These are phyloP conservation scores for Adelges cooleyi DNA, from an alignment of 1,140 invertebrate genomes.

Conservation along the genomic window DNA sequence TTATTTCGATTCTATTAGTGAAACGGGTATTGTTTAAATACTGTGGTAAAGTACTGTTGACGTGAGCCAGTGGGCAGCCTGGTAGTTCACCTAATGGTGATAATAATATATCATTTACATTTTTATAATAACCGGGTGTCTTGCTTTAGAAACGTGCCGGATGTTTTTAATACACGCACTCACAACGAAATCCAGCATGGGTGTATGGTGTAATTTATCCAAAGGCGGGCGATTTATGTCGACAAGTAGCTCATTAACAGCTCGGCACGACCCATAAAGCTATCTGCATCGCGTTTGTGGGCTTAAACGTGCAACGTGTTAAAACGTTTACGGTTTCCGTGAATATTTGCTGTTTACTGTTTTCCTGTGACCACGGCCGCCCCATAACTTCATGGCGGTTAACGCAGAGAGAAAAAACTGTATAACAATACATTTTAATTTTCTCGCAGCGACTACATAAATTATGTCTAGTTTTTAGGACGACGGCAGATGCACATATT, in stretches of 20 bases:
- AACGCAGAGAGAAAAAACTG: no score
- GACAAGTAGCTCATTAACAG: conserved; percentile 19
- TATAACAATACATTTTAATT: no score
- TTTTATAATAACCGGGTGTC: not conserved
- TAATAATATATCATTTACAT: no score
- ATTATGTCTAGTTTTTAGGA: no score
- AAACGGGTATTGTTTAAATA: no score
- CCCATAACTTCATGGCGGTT: no score
- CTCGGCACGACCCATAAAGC: conserved; percentile 15
- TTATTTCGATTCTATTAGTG: no score
- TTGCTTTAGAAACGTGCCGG: conserved; percentile 21
- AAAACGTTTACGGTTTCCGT: conserved; percentile 27
- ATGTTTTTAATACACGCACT: conserved; percentile 3
- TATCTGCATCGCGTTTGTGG: conserved; percentile 9
- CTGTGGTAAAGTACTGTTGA: no score
- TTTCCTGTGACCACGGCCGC: not conserved
- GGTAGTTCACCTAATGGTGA: no score
- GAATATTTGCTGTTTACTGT: not conserved
- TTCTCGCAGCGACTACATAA: no score
- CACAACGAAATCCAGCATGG: not conserved
- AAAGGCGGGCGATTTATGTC: conserved; percentile 19
- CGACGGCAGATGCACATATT: no score
- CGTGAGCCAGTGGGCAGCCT: no score
- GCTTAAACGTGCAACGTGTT: conserved; percentile 4
- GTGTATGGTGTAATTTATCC: not conserved